phyloP scores from a whole-genome alignment of 2,113 vertebrate species.

The Ammospiza nelsoni region DNA sequence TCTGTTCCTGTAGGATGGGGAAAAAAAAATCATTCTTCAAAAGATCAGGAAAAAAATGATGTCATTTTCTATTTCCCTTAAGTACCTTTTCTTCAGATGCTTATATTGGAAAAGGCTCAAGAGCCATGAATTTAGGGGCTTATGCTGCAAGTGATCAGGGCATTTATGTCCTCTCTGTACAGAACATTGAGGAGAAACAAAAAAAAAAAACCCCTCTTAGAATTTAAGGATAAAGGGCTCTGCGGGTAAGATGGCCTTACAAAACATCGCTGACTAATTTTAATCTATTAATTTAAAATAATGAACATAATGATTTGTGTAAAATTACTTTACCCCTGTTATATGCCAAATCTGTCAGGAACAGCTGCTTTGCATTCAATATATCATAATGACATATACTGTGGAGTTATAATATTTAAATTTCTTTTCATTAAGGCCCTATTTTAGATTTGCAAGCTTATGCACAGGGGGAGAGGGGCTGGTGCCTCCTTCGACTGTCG shows the following conservation, averaged over 20 bases:
- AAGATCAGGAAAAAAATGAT: conserved; percentile 65
- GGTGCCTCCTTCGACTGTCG: neutral
- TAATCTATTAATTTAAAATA: conserved; percentile 54
- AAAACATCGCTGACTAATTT: conserved; percentile 30
- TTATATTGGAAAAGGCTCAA: conserved; percentile 74
- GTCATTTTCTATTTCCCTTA: conserved; percentile 78
- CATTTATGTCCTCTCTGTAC: conserved; percentile 35
- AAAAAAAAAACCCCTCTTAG: neutral
- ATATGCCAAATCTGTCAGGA: conserved; percentile 48
- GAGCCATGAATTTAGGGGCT: conserved; percentile 67
- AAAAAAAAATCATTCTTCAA: conserved; percentile 68
- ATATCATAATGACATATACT: neutral
- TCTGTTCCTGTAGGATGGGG: conserved; percentile 69
- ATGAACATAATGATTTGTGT: conserved; percentile 44
- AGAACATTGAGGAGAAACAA: conserved; percentile 33
- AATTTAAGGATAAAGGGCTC: conserved; percentile 37
- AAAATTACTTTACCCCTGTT: conserved; percentile 43
- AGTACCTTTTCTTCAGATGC: conserved; percentile 63
- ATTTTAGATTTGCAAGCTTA: neutral
- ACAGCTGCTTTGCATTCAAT: conserved; percentile 56
- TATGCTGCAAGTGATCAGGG: conserved; percentile 60
- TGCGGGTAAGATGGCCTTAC: conserved; percentile 32
- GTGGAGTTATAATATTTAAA: neutral
- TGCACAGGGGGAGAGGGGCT: neutral
- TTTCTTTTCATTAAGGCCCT: conserved; percentile 5